phyloP scores from a whole-genome alignment of 1,140 invertebrate species.

The Drepana arcuata region DNA sequence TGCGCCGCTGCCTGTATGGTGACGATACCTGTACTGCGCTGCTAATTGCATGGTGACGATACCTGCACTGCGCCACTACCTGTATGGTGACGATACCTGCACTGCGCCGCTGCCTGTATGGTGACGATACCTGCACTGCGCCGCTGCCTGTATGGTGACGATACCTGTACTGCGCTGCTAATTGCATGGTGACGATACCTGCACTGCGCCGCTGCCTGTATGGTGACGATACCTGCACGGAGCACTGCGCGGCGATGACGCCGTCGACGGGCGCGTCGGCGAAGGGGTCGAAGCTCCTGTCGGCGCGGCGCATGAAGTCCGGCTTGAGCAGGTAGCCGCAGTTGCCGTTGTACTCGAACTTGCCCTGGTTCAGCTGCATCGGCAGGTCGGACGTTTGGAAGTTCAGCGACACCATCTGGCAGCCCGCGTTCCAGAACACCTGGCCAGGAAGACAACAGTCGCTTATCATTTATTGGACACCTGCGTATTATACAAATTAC shows the following conservation, averaged over 20 bases:
- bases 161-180: too few relatives aligned
- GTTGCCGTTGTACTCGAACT: conserved; percentile 99
- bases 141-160: too few relatives aligned
- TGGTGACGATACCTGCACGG: conserved; percentile 84
- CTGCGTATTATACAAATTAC: too few relatives aligned
- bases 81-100: too few relatives aligned
- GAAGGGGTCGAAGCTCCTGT: conserved; percentile 98
- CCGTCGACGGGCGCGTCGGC: conserved; percentile 99
- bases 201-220: too few relatives aligned
- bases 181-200: too few relatives aligned
- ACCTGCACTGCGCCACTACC: too few relatives aligned
- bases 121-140: too few relatives aligned
- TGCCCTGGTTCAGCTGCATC: conserved; percentile 99
- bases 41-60: too few relatives aligned
- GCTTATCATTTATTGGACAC: conserved; percentile 75
- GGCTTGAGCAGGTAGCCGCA: conserved; percentile 98
- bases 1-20: too few relatives aligned
- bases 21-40: too few relatives aligned
- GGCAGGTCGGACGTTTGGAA: conserved; percentile 99
- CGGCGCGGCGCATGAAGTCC: conserved; percentile 98
- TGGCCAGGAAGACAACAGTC: conserved; percentile 36
- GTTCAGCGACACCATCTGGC: conserved; percentile 99
- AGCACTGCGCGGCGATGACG: conserved; percentile 98
- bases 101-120: too few relatives aligned
- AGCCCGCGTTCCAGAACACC: conserved; percentile 94